Base-by-base conservation (phyloP, 2,113 vertebrate genomes). In the Scortum barcoo region DNA sequence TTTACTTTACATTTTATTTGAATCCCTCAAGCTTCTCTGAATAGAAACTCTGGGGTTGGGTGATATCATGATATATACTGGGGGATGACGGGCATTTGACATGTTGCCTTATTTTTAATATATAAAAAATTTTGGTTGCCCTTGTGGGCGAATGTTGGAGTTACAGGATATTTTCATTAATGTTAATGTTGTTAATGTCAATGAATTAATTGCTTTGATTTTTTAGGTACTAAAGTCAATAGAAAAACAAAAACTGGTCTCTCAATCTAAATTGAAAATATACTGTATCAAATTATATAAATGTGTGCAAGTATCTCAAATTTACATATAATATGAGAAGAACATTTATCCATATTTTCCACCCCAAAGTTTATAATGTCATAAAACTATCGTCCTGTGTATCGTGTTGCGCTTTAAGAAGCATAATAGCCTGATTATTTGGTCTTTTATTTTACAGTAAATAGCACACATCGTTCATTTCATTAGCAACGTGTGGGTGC, bases 391-490 rank as follows among this genome's bases (percentile, higher is more conserved):
- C 58, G 5, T 54, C 13, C 30, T 80, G 40, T 76, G 79, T 85
- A 77, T 80, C 88, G 74, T 72, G 57, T 84, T 81, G 36, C 70
- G 70, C 30, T 74, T 85, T 86, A 80, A 80, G 58, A 83, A 58
- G 42, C 76, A 53, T 69, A 85, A 51, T 42, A 62, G 60, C 58
- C 60, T 48, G 72, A 80, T 76, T 33, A 76, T 58, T 79, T 76
- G 19, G 79, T 81, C 57, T 81, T 53, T 57, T 38, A 54, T 69
- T 63, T 74, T 76, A 54, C 16, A 77, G 69, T 73, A 77, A 81
- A 83, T 81, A 50, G 53, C 17, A 65, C 54, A 54, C 33, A 76
- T 80, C 1, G 36, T 19, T 48, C 22, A 82, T 58, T 82, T 89
- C 16, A 70, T 67, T 56, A 72, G 36, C 30, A 63, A 17, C 42